phyloP scores from a whole-genome alignment of 2,797 vertebrate genomes.

The Intellagama lesueurii region DNA sequence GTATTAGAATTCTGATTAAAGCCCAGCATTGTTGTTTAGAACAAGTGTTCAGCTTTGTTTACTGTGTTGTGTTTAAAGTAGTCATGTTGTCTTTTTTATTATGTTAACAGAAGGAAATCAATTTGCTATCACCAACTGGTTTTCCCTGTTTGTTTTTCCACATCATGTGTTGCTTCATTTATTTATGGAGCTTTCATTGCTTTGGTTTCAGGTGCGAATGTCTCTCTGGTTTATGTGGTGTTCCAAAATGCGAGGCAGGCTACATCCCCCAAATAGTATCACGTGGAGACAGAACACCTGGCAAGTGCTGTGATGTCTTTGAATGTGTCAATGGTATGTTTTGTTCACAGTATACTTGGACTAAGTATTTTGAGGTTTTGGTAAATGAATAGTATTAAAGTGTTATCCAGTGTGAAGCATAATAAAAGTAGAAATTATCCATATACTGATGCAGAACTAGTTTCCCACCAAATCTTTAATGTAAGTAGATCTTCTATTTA shows the following conservation, averaged over 20 bases:
- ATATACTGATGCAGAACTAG: not conserved
- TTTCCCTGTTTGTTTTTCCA: conserved; percentile 49
- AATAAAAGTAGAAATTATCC: conserved; percentile 14
- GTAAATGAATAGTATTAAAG: not conserved
- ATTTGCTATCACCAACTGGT: not conserved
- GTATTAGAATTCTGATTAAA: not conserved
- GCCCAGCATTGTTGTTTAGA: not conserved
- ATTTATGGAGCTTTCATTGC: conserved; percentile 76
- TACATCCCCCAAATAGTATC: conserved; percentile 86
- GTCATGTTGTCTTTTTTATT: not conserved
- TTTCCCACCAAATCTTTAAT: not conserved
- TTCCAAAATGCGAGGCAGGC: conserved; percentile 87
- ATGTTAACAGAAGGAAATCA: conserved; percentile 25
- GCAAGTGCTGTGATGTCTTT: conserved; percentile 91
- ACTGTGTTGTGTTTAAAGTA: conserved; percentile 19
- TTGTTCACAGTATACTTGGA: conserved; percentile 61
- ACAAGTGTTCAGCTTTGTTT: not conserved
- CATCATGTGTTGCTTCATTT: conserved; percentile 63
- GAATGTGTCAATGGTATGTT: conserved; percentile 91
- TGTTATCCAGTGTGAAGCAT: not conserved
- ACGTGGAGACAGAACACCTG: conserved; percentile 86
- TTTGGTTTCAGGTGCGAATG: conserved; percentile 89
- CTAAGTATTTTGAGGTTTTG: conserved; percentile 42
- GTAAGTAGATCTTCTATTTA: not conserved
- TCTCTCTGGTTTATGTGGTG: conserved; percentile 86